These are phyloP conservation scores for Perdita meconis DNA, from an alignment of 2,888 invertebrate genomes.

Conservation along the genomic window DNA sequence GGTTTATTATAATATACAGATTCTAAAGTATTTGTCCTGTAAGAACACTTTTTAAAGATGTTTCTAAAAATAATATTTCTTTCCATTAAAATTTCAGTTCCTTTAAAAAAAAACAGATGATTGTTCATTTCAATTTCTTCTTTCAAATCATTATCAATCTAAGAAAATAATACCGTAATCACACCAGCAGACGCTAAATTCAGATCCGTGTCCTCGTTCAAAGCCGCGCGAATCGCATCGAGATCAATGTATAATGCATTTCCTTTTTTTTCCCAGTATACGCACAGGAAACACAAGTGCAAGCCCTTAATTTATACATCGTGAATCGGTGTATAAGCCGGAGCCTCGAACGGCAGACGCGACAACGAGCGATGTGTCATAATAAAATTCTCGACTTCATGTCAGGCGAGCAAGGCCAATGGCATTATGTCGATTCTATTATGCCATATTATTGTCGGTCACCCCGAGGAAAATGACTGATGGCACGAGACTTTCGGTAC, in stretches of 20 bases:
- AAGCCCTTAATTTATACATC: slow-evolving; percentile 50
- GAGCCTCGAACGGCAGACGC: slow-evolving; percentile 67
- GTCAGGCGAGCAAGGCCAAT: slow-evolving; percentile 65
- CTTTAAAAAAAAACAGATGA: too few species aligned
- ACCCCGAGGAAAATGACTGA: slow-evolving; percentile 78
- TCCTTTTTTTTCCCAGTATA: not conserved
- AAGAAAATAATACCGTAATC: not conserved
- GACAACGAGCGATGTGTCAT: slow-evolving; percentile 81
- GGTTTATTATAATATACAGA: too few species aligned
- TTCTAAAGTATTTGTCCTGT: too few species aligned
- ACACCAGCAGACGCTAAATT: not conserved
- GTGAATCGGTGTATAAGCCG: slow-evolving; percentile 38
- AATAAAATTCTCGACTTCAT: slow-evolving; percentile 81
- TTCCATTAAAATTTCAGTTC: too few species aligned
- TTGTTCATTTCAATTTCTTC: too few species aligned
- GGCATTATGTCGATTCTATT: slow-evolving; percentile 76
- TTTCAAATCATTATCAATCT: too few species aligned
- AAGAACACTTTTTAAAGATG: too few species aligned
- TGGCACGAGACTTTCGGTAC: slow-evolving; percentile 74
- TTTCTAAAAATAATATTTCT: too few species aligned
- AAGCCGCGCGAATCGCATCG: not conserved
- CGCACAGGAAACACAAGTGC: not conserved
- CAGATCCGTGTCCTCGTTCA: slow-evolving; percentile 7
- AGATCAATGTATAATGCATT: slow-evolving; percentile 36
- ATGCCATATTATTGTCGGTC: slow-evolving; percentile 77